Evolutionary conservation across 1,140 invertebrate species (phyloP).

Genomic region (Caligus rogercresseyi): DNA sequence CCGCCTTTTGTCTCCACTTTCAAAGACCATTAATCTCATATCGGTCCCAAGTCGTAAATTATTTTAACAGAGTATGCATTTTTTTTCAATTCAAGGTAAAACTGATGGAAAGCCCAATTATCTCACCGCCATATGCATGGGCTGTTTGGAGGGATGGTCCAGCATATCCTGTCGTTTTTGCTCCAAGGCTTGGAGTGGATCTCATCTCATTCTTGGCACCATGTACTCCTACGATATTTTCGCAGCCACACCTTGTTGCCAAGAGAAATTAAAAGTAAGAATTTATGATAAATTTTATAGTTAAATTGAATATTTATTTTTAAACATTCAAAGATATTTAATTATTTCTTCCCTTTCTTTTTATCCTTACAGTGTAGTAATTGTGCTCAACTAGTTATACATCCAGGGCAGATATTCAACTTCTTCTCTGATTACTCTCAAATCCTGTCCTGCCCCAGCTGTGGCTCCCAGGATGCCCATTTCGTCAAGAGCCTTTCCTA

Average conservation of each 20-base stretch:
- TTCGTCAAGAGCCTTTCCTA: conserved; percentile 67
- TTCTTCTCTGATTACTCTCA: conserved; percentile 92
- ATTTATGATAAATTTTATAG: neutral
- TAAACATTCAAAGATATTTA: neutral
- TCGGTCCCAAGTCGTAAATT: too few species aligned
- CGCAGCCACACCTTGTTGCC: conserved; percentile 84
- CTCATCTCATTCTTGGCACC: conserved; percentile 74
- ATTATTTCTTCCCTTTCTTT: conserved; percentile 21
- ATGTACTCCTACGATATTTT: conserved; percentile 98
- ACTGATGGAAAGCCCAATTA: conserved; percentile 51
- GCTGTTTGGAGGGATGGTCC: conserved; percentile 53
- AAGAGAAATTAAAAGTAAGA: conserved; percentile 65
- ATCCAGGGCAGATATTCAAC: conserved; percentile 64
- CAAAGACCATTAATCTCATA: too few species aligned
- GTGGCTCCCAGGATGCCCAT: conserved; percentile 71
- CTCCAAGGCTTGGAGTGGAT: conserved; percentile 72
- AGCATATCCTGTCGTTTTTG: conserved; percentile 60
- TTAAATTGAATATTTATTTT: neutral
- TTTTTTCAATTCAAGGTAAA: conserved; percentile 66
- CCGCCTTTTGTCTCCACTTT: too few species aligned
- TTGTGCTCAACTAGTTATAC: conserved; percentile 64
- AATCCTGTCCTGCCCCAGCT: conserved; percentile 71
- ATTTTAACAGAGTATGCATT: too few species aligned
- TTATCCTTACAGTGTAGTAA: conserved; percentile 55
- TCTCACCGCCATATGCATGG: conserved; percentile 81